Conservation (phyloP, 2,888 invertebrate species). For the Euzophera pinguis region DNA sequence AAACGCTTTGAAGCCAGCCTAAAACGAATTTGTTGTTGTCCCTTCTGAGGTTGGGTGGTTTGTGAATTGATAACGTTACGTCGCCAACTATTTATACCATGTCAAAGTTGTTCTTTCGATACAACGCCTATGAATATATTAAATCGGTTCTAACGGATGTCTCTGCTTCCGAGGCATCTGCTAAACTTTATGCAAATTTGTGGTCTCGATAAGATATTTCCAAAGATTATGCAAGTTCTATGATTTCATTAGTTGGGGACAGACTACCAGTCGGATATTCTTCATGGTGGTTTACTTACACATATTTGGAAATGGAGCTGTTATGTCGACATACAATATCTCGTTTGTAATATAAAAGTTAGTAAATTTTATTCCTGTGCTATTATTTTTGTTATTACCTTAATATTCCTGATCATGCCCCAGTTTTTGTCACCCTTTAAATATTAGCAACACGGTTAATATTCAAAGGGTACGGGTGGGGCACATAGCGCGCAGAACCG, state of each 20-base stretch:
- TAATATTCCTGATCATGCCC: background rate
- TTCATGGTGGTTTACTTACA: background rate
- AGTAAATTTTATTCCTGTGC: background rate
- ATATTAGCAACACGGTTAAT: too few species aligned
- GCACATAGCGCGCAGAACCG: too few species aligned
- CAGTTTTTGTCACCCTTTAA: too few species aligned
- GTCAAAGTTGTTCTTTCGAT: constrained; percentile 49
- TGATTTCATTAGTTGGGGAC: constrained; percentile 24
- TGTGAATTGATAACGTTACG: constrained; percentile 58
- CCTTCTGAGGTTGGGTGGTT: constrained; percentile 59
- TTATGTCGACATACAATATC: background rate
- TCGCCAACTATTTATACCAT: constrained; percentile 68
- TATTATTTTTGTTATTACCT: background rate
- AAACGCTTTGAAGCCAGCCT: constrained; percentile 70
- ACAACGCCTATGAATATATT: constrained; percentile 59
- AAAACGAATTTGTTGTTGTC: constrained; percentile 58
- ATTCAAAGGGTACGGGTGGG: too few species aligned
- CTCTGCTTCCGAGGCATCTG: constrained; percentile 29
- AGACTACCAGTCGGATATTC: constrained; percentile 21
- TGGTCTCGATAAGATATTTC: constrained; percentile 29
- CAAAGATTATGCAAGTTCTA: constrained; percentile 29
- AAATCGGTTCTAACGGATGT: constrained; percentile 42
- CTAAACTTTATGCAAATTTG: constrained; percentile 30
- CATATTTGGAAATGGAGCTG: background rate
- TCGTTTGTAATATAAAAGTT: background rate